Conservation (phyloP, 2,797 vertebrate genomes). For the Cryptoblepharus egeriae region DNA sequence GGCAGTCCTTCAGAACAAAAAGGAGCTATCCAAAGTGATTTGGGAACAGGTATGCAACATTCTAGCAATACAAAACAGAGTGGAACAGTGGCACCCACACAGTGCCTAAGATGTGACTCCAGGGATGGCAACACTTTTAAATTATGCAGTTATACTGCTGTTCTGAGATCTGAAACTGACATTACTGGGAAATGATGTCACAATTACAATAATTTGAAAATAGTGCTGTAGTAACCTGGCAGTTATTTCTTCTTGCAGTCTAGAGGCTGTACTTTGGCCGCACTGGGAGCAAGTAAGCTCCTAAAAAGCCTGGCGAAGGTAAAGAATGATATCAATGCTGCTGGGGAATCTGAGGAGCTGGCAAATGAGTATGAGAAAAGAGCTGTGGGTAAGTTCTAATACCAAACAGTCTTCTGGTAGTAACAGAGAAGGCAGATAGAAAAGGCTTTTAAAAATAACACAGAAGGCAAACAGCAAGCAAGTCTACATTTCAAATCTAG, state of each 20-base stretch:
- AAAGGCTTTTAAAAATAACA: too few relatives aligned
- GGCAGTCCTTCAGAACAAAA: slow-evolving; percentile 84
- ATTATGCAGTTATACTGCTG: slow-evolving; percentile 4
- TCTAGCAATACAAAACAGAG: neutral
- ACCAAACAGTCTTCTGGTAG: too few relatives aligned
- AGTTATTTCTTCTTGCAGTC: slow-evolving; percentile 66
- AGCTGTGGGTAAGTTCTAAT: slow-evolving; percentile 76
- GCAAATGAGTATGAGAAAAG: slow-evolving; percentile 81
- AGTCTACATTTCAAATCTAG: neutral
- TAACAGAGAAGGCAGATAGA: neutral
- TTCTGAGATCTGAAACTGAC: neutral
- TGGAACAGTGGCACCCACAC: neutral
- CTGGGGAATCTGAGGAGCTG: slow-evolving; percentile 80
- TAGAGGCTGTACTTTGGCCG: slow-evolving; percentile 81
- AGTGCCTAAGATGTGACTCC: neutral
- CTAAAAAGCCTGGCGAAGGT: slow-evolving; percentile 84
- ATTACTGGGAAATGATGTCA: neutral
- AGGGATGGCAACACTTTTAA: neutral
- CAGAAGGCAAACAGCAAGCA: neutral
- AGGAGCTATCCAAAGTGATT: slow-evolving; percentile 81
- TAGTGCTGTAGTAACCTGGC: slow-evolving; percentile 4
- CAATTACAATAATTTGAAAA: neutral
- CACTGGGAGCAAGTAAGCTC: slow-evolving; percentile 82
- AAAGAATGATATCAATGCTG: slow-evolving; percentile 83
- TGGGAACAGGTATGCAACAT: slow-evolving; percentile 80